Evolutionary conservation across 2,888 invertebrate genomes (phyloP).

Genomic region (Agelastica alni): DNA sequence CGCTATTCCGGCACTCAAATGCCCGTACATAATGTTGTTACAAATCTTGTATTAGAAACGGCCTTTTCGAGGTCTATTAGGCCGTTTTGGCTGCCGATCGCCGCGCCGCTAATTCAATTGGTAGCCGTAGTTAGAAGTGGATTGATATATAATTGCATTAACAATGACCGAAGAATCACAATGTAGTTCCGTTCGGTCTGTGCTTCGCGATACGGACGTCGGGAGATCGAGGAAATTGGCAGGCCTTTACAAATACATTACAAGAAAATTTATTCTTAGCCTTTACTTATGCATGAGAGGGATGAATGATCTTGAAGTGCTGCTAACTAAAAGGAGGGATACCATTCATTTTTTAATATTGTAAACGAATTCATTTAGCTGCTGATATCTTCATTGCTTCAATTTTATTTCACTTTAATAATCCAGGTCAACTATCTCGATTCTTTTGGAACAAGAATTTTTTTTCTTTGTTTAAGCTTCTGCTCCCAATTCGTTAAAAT

Average conservation of each 20-base stretch:
- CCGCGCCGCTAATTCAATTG: constrained; percentile 41
- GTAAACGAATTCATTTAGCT: too few relatives aligned
- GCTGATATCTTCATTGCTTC: too few relatives aligned
- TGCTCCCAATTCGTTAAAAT: too few relatives aligned
- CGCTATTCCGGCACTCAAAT: too few relatives aligned
- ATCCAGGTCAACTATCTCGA: too few relatives aligned
- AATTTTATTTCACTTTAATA: too few relatives aligned
- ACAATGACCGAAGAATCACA: constrained; percentile 40
- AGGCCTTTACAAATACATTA: constrained; percentile 9
- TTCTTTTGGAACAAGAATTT: too few relatives aligned
- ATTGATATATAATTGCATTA: constrained; percentile 44
- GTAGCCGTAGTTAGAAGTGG: constrained; percentile 36
- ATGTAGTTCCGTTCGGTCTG: constrained; percentile 14
- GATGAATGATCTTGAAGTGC: constrained; percentile 29
- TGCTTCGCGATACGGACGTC: not conserved
- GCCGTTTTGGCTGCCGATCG: constrained; percentile 38
- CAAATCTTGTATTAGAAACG: constrained; percentile 3
- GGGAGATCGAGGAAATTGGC: constrained; percentile 17
- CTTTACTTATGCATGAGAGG: constrained; percentile 30
- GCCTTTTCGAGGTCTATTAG: constrained; percentile 31
- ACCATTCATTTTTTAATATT: too few relatives aligned
- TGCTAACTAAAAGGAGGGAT: too few relatives aligned
- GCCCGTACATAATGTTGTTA: constrained; percentile 4
- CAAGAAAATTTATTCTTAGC: constrained; percentile 24
- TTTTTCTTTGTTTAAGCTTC: too few relatives aligned